Evolutionary conservation across 2,888 invertebrate species (phyloP), one percentile per base, ranked within the genome.

Genomic region (Drosophila differens): DNA sequence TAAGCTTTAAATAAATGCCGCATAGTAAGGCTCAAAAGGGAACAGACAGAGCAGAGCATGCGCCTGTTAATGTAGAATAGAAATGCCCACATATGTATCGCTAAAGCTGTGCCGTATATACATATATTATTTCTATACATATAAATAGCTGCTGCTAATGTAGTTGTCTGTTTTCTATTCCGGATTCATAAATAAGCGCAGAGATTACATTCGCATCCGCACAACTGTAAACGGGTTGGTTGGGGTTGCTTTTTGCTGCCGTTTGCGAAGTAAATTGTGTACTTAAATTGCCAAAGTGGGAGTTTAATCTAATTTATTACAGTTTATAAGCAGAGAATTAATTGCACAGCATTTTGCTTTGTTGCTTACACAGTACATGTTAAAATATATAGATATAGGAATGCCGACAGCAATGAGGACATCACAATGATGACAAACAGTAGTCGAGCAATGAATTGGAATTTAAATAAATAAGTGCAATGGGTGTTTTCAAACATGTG

Each of bases 291-390:
- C 72, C 69, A 65, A 65, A 85, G 59, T 53, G 60, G 33, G 64
- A 73, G 85, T 75, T 79, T 76, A 68, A 68, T 73, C 76, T 51
- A 70, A 77, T 82, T 78, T 82, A 85, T 87, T 76, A 55, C 70
- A 67, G 65, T 74, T 82, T 72, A 70, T 71, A 82, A 72, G 68
- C 82, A 63, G 41, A 41, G 33, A 74, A 72, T 70, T 79, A 79
- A 75, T 69, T 84, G 67, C 54, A 57, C 58, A 49, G 53, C 64
- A 39, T 65, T 74, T 30, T 1, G 55, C 55, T 55, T 49, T 47
- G 25, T 30, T 32, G 35, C n/a, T 14, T 54, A 54, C 25, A 54
- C 19, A 54, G 25, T 47, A 16, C 25, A 47, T 25, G 25, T n/a
- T n/a, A 22, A 22, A 22, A 33, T 16, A 14, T 19, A 35, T 22